Percentiles rank a stretch among this genome's conserved stretches.
Evolutionary conservation across 2,888 invertebrate genomes (phyloP).

Genomic region (Alcis repandata): DNA sequence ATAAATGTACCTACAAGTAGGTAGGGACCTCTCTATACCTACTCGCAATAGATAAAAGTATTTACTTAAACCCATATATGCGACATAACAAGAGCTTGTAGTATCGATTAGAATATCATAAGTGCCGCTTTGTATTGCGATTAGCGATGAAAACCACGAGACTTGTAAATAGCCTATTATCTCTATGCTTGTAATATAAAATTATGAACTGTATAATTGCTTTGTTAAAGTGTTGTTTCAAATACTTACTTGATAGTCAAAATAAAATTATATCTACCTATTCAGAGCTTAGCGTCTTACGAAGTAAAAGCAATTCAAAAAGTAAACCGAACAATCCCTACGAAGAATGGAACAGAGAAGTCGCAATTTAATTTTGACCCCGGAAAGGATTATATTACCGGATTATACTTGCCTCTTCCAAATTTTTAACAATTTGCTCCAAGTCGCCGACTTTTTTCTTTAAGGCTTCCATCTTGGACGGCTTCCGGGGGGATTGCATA

Average conservation of each 20-base stretch:
- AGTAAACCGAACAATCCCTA: constrained; percentile 17
- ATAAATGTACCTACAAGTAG: no score
- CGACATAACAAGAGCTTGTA: no score
- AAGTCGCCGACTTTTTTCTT: constrained; percentile 87
- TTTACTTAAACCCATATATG: no score
- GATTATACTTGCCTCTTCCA: constrained; percentile 71
- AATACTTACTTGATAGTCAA: neutral
- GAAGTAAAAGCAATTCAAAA: constrained; percentile 21
- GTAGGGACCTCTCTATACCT: no score
- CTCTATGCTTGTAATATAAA: neutral
- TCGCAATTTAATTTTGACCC: constrained; percentile 28
- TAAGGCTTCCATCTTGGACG: constrained; percentile 87
- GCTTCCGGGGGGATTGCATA: constrained; percentile 81
- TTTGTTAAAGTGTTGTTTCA: no score
- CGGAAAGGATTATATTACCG: constrained; percentile 20
- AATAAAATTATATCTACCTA: neutral
- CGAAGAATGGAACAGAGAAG: constrained; percentile 22
- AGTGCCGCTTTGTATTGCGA: no score
- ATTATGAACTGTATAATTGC: no score
- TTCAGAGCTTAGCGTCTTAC: neutral
- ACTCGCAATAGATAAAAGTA: no score
- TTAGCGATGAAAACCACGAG: no score
- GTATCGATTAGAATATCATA: no score
- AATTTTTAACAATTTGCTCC: constrained; percentile 83
- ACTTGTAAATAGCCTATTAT: no score